A percentile compares a stretch with the other conserved stretches of the same genome.
These are phyloP conservation scores for Acanthurus leucopareius DNA, from an alignment of 2,797 vertebrate genomes.

Conservation along the genomic window DNA sequence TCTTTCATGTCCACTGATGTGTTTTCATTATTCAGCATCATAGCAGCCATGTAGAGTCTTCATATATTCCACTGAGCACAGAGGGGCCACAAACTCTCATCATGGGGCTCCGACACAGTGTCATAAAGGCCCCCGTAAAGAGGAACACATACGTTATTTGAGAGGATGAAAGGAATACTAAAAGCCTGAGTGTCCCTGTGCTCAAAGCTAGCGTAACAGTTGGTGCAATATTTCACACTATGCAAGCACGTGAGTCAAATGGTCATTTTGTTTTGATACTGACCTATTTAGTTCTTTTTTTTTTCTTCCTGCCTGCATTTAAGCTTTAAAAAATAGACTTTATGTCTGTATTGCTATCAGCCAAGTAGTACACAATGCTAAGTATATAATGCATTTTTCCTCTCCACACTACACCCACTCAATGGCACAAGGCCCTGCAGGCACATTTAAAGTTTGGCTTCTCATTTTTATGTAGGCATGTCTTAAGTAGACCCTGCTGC, in stretches of 20 bases:
- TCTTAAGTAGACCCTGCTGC: conserved; percentile 49
- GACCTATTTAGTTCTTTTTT: not conserved
- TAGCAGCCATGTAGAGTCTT: conserved; percentile 8
- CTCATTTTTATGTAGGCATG: conserved; percentile 54
- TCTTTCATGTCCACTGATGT: too few relatives aligned
- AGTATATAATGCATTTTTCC: conserved; percentile 13
- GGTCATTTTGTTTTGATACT: not conserved
- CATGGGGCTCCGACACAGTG: not conserved
- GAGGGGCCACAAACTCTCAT: conserved; percentile 12
- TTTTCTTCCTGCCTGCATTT: not conserved
- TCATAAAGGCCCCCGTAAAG: not conserved
- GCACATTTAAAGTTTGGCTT: conserved; percentile 66
- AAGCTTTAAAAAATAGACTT: not conserved
- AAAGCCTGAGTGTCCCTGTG: not conserved
- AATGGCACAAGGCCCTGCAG: conserved; percentile 37
- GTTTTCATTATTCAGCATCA: too few relatives aligned
- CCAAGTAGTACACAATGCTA: not conserved
- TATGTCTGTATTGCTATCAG: not conserved
- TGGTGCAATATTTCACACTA: not conserved
- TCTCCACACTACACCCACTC: conserved; percentile 29
- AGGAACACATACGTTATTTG: not conserved
- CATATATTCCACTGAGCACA: conserved; percentile 16
- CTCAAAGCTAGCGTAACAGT: not conserved
- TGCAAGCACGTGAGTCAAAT: not conserved
- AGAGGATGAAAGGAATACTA: not conserved